Conservation (phyloP, 2,797 vertebrate species). For the Chiloscyllium punctatum region DNA sequence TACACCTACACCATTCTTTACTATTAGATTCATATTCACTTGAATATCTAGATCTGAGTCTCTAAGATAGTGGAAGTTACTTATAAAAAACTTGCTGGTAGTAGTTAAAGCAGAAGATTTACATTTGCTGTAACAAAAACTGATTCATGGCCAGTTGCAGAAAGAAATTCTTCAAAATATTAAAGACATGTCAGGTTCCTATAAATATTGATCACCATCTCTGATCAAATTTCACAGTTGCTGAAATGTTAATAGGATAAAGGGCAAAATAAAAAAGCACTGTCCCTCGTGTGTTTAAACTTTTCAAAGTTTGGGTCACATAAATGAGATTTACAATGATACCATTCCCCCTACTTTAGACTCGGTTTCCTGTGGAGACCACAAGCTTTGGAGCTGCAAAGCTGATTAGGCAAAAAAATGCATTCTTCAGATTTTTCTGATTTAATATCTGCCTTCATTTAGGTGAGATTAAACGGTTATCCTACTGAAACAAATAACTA, state of each 20-base stretch:
- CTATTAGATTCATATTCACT: not conserved
- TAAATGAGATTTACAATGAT: conserved; percentile 47
- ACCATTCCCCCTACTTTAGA: conserved; percentile 46
- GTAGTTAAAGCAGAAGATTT: conserved; percentile 16
- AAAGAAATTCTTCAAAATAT: not conserved
- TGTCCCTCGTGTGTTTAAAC: conserved; percentile 43
- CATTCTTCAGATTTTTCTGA: conserved; percentile 42
- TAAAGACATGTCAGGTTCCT: not conserved
- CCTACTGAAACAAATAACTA: conserved; percentile 51
- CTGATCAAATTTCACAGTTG: conserved; percentile 12
- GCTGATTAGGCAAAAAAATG: conserved; percentile 47
- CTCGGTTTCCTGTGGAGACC: conserved; percentile 44
- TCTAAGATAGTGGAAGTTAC: not conserved
- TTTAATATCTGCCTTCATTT: conserved; percentile 51
- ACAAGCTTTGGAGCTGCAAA: conserved; percentile 48
- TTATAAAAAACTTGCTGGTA: not conserved
- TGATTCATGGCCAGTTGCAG: not conserved
- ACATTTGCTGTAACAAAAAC: not conserved
- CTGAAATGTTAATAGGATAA: conserved; percentile 7
- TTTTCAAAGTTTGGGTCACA: conserved; percentile 46
- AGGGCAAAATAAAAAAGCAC: not conserved
- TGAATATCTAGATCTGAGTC: not conserved
- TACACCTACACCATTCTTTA: not conserved
- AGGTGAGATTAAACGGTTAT: conserved; percentile 60
- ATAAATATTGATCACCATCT: not conserved